Evolutionary conservation across 2,888 invertebrate genomes (phyloP), one percentile per base, ranked within the genome.

Genomic region (Hyles lineata): DNA sequence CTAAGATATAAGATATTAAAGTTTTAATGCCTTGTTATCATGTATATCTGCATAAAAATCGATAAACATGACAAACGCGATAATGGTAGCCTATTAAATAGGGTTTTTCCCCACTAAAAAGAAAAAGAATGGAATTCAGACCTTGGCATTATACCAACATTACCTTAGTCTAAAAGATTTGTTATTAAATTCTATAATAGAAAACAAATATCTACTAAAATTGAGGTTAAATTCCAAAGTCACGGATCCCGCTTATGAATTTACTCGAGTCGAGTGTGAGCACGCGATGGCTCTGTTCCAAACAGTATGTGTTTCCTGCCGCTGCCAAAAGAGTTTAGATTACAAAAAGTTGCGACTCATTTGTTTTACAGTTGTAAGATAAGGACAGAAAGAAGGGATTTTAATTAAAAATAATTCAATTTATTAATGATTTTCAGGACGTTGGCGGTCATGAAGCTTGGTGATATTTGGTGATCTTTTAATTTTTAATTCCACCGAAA

Each of bases 241-340:
- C 50, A 67, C n/a, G 67, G 35, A 23, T 50, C 23, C 23, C 43
- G 50, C 43, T 50, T 67, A 67, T 15, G 23, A 50, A 67, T 67
- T 43, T 50, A 67, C 50, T 23, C 23, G 8, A 25, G 60, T 61
- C 60, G 29, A 35, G 43, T 19, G 67, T 50, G 23, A 67, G 43
- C 50, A 50, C 43, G 17, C 17, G 2, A 23, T 67, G 67, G 67
- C 50, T 67, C 43, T 67, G 67, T 67, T 67, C 67, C 67, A 67
- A 62, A 67, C 17, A 50, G 67, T 23, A 50, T 67, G 67, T 67
- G 35, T 50, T 67, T 17, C 50, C 17, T 67, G 17, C 7, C 67
- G 21, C 43, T 67, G 67, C 67, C 67, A 67, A 63, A 63, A 67
- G 67, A 67, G 43, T 67, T 67, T 50, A 50, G 67, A 67, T 67